phyloP scores from a whole-genome alignment of 2,797 vertebrate genomes.

The Benthosema pterotum region DNA sequence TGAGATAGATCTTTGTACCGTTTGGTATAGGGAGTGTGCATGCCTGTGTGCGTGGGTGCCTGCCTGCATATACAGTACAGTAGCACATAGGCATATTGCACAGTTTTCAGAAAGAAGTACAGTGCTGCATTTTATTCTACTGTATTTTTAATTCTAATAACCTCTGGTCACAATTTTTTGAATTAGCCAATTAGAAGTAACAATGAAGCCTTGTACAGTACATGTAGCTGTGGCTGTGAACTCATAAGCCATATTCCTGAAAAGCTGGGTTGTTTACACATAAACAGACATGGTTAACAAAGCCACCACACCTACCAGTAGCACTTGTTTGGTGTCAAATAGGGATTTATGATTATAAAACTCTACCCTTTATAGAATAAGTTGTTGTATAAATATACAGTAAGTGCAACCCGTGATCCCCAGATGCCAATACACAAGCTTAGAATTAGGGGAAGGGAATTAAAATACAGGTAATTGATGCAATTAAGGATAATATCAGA shows the following conservation, averaged over 20 bases:
- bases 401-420: slow-evolving; percentile 45
- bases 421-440: slow-evolving; percentile 53
- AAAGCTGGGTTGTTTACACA: slow-evolving; percentile 75
- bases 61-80: no score
- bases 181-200: not conserved
- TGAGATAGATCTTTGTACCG: no score
- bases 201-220: not conserved
- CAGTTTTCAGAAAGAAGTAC: no score
- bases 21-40: no score
- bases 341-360: slow-evolving; percentile 71
- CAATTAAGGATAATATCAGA: slow-evolving; percentile 3
- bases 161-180: no score
- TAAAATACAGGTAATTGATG: slow-evolving; percentile 7
- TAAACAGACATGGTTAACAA: slow-evolving; percentile 45
- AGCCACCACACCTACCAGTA: slow-evolving; percentile 59
- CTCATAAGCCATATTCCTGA: slow-evolving; percentile 48
- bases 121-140: no score
- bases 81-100: no score
- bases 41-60: no score
- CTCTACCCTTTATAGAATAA: slow-evolving; percentile 57
- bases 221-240: slow-evolving; percentile 3
- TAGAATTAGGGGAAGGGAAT: slow-evolving; percentile 46
- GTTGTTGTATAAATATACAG: slow-evolving; percentile 75
- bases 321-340: slow-evolving; percentile 80
- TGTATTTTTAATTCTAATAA: no score